phyloP scores from a whole-genome alignment of 2,113 vertebrate species.

The Chaetodon auriga region DNA sequence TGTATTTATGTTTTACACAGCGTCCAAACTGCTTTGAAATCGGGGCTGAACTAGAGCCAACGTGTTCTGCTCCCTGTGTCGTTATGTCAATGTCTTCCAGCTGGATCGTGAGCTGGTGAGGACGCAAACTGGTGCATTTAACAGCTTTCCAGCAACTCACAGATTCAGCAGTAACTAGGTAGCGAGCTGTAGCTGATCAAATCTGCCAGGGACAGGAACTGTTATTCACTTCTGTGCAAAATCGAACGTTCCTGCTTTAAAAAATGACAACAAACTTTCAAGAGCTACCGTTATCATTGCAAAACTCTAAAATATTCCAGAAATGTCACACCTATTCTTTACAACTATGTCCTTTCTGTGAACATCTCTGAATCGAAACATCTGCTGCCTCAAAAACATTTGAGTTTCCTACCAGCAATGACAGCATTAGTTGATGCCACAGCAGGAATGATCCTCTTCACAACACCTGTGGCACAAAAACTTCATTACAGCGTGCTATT shows the following conservation, averaged over 20 bases:
- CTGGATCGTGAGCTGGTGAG: not conserved
- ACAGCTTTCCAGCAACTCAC: not conserved
- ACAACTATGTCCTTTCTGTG: not conserved
- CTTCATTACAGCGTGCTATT: not conserved
- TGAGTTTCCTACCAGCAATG: conserved; percentile 89
- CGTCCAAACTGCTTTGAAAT: no score
- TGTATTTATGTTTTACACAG: no score
- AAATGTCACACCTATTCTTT: not conserved
- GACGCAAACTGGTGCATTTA: no score
- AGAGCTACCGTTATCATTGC: not conserved
- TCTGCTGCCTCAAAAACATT: not conserved
- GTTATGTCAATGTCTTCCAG: not conserved
- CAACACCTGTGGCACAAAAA: conserved; percentile 86
- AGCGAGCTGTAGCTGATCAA: not conserved
- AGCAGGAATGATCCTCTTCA: conserved; percentile 97
- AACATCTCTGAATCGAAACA: not conserved
- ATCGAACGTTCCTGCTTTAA: not conserved
- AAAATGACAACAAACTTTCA: no score
- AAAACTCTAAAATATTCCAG: not conserved
- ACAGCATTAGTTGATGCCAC: conserved; percentile 98
- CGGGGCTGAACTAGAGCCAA: not conserved
- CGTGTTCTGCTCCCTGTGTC: no score
- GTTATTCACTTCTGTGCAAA: not conserved
- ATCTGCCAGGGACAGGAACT: no score
- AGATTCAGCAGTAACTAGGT: not conserved